Conservation (phyloP, 2,888 invertebrate species). For the Amiota minor region DNA sequence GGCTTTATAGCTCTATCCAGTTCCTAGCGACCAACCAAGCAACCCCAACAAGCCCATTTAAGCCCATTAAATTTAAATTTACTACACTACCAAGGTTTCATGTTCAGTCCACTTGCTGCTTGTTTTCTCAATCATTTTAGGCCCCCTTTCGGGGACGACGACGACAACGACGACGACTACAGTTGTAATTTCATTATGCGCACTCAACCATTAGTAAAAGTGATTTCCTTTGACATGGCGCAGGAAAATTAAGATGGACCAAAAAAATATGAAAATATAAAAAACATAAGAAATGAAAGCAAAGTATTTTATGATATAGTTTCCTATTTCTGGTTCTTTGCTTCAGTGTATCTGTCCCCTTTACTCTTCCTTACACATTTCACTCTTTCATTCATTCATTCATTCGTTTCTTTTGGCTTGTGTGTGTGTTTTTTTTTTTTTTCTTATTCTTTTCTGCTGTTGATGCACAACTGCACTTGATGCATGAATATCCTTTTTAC, state of each 20-base stretch:
- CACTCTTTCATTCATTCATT: too few relatives aligned
- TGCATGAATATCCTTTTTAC: constrained; percentile 25
- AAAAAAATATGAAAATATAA: neutral
- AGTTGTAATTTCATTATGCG: constrained; percentile 14
- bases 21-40: too few relatives aligned
- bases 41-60: too few relatives aligned
- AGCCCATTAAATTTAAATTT: too few relatives aligned
- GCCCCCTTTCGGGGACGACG: neutral
- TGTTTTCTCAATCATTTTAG: too few relatives aligned
- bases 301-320: neutral
- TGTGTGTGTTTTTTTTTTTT: too few relatives aligned
- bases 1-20: too few relatives aligned
- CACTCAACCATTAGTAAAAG: constrained; percentile 3
- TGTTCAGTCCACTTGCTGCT: too few relatives aligned
- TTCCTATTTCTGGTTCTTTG: neutral
- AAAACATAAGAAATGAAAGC: neutral
- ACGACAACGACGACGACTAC: neutral
- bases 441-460: neutral
- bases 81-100: too few relatives aligned
- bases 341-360: neutral
- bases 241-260: constrained; percentile 57
- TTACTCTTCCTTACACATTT: too few relatives aligned
- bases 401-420: too few relatives aligned
- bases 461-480: constrained; percentile 28
- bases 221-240: constrained; percentile 59